Base-by-base conservation (phyloP, 2,113 vertebrate species). In the Pluvianellus socialis region DNA sequence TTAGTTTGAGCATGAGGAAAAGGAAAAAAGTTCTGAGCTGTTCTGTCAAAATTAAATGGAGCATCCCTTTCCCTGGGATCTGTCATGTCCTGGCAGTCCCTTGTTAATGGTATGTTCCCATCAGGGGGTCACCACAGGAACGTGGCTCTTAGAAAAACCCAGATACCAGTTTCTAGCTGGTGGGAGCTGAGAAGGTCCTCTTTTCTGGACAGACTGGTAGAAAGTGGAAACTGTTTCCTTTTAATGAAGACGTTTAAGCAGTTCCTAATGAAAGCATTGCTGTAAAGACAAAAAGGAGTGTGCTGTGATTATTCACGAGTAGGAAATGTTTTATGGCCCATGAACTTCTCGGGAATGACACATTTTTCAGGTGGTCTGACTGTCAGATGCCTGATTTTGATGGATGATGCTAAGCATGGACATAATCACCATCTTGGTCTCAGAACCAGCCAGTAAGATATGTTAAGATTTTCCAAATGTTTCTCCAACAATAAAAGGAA, bases 381-480 rank as follows among this genome's bases (percentile, higher is more conserved):
- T 90, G 84, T 96, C 93, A 95, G 95, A 92, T 92, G 91, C 38
- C 81, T 93, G 87, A 87, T 95, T 90, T 96, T 96, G 96, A 96
- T 94, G 87, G 87, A 96, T 96, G 95, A 96, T 90, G 81, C 84
- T 95, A 91, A 96, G 55, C 94, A 93, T 45, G 63, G 89, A 86
- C 87, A 40, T 96, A 97, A 96, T 96, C 95, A 97, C 66, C 91
- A 86, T 95, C 81, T 84, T 42, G 35, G 84, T 94, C 85, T 91
- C 87, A 30, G 45, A 95, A 90, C 65, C 75, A 95, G 95, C 42
- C 87, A 81, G 91, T 94, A 85, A 96, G 96, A 93, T 88, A 95
- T 15, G 82, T 81, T 97, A 97, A 96, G 95, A 94, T 95, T 96
- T 97, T 96, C 96, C 96, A 97, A 97, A 97, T 97, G 96, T 97